These are phyloP conservation scores for Tachina lurida DNA, from an alignment of 2,888 invertebrate genomes.

Conservation along the genomic window DNA sequence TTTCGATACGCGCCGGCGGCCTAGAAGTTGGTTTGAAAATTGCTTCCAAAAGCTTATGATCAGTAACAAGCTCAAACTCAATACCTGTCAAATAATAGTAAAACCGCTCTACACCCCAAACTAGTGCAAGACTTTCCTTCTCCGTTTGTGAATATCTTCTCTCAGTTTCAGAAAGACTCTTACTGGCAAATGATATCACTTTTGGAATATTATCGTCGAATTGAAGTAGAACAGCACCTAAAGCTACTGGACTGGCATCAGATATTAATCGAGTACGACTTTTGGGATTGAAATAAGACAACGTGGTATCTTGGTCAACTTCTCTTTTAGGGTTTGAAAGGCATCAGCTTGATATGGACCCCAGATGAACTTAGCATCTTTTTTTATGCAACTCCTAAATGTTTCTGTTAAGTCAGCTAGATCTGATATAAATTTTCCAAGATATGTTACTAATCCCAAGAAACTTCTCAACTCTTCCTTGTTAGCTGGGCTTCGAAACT, in stretches of 20 bases:
- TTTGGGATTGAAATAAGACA: neutral
- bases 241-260: neutral
- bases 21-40: constrained; percentile 72
- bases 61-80: neutral
- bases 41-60: constrained; percentile 65
- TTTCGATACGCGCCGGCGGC: constrained; percentile 68
- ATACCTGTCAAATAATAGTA: neutral
- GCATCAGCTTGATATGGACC: neutral
- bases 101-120: too few species aligned
- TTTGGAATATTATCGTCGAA: too few species aligned
- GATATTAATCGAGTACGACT: neutral
- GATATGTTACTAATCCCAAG: neutral
- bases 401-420: too few species aligned
- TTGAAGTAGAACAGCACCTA: neutral
- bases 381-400: constrained; percentile 69
- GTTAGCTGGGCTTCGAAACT: neutral
- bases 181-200: constrained; percentile 17
- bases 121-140: too few species aligned
- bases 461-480: too few species aligned
- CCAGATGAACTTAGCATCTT: constrained; percentile 65
- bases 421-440: neutral
- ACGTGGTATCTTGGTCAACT: neutral
- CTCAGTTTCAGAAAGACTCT: constrained; percentile 12
- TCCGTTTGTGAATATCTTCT: neutral
- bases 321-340: neutral